Base-by-base conservation (phyloP, 2,888 invertebrate genomes). In the Aleiodes leptofemur region DNA sequence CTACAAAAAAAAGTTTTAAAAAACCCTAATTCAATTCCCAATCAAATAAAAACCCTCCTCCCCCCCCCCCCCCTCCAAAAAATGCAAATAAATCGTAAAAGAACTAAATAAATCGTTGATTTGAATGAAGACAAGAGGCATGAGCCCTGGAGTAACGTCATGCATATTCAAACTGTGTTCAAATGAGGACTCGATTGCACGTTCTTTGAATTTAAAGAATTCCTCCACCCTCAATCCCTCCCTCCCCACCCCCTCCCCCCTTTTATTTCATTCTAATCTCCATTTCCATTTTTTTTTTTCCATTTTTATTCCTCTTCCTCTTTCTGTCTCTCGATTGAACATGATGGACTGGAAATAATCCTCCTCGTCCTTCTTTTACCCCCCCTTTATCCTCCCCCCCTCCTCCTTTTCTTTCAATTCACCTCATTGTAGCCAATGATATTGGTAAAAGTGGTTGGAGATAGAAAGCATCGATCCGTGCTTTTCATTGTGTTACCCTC, bases 151-250 rank as follows among this genome's bases (percentile, higher is more conserved):
- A 48, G 69, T 59, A 74, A 51, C 53, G 61, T 51, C 61, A 69
- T 74, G 61, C 59, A 74, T 74, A 74, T 69, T 74, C 61, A 69
- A 43, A 8, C 34, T 59, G 43, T 29, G 43, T 29, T 34, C 14
- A 48, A 51, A 53, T 11, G 53, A 56, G 31, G 43, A 64, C 16
- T 64, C 16, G 43, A 48, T 16, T 48, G 64, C 64, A 70, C 56
- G 43, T 51, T 51, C 48, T 72, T 66, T 71, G 71, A 71, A 75
- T 75, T 57, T 68, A 66, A 71, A 75, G 48, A 51, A 23, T 34
- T 50, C 59, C 50, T 70, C 48, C 6, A 13, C 50, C 23, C 23
- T 48, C 23, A n/a, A 31, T 14, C 31, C 16, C 14, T 13, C 29
- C 29, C 11, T 43, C 11, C 23, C 23, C 23, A 23, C 23, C 23